Base-by-base conservation (phyloP, 2,113 vertebrate species). In the Tachuris rubrigastra region DNA sequence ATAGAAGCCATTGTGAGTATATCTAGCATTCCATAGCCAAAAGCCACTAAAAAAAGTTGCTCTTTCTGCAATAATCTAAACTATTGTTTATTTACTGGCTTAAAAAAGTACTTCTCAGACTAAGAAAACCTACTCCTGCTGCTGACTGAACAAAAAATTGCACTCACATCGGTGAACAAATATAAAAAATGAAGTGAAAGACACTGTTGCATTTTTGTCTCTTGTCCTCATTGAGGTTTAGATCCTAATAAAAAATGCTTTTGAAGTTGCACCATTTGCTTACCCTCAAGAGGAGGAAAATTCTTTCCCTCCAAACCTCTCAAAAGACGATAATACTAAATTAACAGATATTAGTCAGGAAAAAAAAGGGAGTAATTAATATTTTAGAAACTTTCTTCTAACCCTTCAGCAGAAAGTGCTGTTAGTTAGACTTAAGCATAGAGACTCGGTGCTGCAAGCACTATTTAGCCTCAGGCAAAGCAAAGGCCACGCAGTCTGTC, bases 231-330 rank as follows among this genome's bases (percentile, higher is more conserved):
- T 12, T 86, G 67, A 90, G 42, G 78, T 93, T 80, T 63, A 94
- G 77, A 89, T 52, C 33, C 66, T 56, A 8, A 50, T 85, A 82
- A 79, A 79, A 79, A 72, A 50, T 27, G 28, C 49, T 71, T 97
- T 93, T 96, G 91, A 96, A 95, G 95, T 53, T 74, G 49, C 41
- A 95, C 81, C 81, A 90, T 76, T 95, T 90, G 83, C 91, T 75
- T 62, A 79, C 37, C 12, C 62, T 82, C 44, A 35, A 9, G 35
- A 83, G 25, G 53, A 81, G 85, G 19, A 50, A 93, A 89, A 77
- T 68, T 44, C 69, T 60, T 83, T 58, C 41, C 87, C 68, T 90
- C 39, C 60, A 69, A 83, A 73, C 55, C 66, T 82, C 86, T 66
- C 62, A 56, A 60, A 94, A 89, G 82, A 86, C 1, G 1, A 5